Conservation (phyloP, 1,140 invertebrate species). For the Rhagoletis zephyria region DNA sequence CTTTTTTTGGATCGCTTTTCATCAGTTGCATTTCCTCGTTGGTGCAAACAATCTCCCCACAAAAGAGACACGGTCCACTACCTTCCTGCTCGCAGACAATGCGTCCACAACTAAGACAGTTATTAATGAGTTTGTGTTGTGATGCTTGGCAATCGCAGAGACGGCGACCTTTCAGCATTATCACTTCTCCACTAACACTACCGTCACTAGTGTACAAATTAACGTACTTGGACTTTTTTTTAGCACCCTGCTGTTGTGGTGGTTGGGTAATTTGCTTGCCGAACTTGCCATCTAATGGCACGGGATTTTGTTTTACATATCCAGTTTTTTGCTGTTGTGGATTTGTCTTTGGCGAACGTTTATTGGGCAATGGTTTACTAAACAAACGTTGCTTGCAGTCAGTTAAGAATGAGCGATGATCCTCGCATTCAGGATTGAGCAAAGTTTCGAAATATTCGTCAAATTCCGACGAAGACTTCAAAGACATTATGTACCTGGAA, state of each 20-base stretch:
- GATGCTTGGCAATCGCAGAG: constrained; percentile 93
- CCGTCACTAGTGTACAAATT: constrained; percentile 84
- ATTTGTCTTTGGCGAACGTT: not conserved
- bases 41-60: constrained; percentile 86
- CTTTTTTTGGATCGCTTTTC: constrained; percentile 79
- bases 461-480: constrained; percentile 79
- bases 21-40: constrained; percentile 82
- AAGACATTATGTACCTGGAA: constrained; percentile 75
- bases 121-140: constrained; percentile 92
- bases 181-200: constrained; percentile 76
- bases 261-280: constrained; percentile 48
- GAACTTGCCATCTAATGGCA: constrained; percentile 50
- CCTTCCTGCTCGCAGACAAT: constrained; percentile 97
- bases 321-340: constrained; percentile 59
- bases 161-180: constrained; percentile 84
- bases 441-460: constrained; percentile 82
- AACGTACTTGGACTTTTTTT: constrained; percentile 85
- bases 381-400: constrained; percentile 78
- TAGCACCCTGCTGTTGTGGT: constrained; percentile 65
- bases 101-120: constrained; percentile 93
- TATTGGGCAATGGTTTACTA: constrained; percentile 72
- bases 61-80: constrained; percentile 94
- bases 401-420: constrained; percentile 79
- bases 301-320: constrained; percentile 15
- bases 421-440: constrained; percentile 77